Evolutionary conservation across 2,797 vertebrate species (phyloP).

Genomic region (Nyctibius grandis): DNA sequence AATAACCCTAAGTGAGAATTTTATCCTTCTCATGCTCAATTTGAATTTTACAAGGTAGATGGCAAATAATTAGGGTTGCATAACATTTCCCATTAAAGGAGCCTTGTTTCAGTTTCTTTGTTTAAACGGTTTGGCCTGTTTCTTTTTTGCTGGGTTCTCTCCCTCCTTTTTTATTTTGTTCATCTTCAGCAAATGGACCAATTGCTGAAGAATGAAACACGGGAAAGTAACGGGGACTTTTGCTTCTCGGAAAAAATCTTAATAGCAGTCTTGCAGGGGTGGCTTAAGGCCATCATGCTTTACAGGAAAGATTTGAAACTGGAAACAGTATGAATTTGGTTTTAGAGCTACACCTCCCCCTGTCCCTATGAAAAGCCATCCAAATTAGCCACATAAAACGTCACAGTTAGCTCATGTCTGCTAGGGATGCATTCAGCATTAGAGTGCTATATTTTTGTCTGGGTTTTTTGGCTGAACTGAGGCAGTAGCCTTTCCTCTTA

Average conservation of each 20-base stretch:
- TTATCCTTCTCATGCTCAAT: conserved; percentile 5
- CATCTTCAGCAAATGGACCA: neutral
- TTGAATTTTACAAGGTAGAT: conserved; percentile 38
- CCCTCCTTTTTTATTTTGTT: neutral
- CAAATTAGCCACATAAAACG: neutral
- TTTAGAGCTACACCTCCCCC: neutral
- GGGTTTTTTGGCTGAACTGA: neutral
- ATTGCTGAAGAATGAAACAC: neutral
- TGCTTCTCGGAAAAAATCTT: neutral
- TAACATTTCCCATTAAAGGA: neutral
- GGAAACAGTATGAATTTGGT: neutral
- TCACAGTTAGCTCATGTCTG: neutral
- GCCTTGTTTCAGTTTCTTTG: neutral
- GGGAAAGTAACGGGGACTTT: neutral
- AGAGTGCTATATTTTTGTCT: neutral
- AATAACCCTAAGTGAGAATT: conserved; percentile 18
- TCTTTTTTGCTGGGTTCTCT: neutral
- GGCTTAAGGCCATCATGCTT: neutral
- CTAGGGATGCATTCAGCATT: neutral
- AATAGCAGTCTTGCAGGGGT: neutral
- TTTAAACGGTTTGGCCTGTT: neutral
- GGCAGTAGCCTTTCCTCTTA: neutral
- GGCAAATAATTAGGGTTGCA: conserved; percentile 2
- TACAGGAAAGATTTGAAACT: neutral
- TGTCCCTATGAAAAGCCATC: neutral